phyloP scores from a whole-genome alignment of 2,113 vertebrate genomes.

The Paracanthobrama guichenoti region DNA sequence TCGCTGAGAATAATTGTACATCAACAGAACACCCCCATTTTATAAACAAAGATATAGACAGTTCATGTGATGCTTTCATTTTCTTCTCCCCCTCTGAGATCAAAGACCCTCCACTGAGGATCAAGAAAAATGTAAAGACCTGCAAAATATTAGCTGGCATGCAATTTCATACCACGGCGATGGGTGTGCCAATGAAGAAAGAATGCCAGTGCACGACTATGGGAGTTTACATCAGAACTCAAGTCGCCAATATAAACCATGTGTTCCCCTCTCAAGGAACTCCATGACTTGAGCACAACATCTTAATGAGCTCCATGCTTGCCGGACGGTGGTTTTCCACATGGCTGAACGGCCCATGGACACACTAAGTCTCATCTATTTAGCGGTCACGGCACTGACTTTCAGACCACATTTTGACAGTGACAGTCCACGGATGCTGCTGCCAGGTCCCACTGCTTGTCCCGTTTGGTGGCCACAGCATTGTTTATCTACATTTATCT shows the following conservation, averaged over 20 bases:
- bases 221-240: constrained; percentile 45
- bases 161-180: constrained; percentile 53
- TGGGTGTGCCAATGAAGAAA: constrained; percentile 40
- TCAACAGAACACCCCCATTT: constrained; percentile 56
- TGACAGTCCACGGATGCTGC: neutral
- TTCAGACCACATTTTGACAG: constrained; percentile 28
- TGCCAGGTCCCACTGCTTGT: neutral
- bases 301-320: constrained; percentile 37
- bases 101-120: constrained; percentile 64
- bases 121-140: constrained; percentile 58
- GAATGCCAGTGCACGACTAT: constrained; percentile 18
- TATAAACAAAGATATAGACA: constrained; percentile 61
- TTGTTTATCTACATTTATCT: constrained; percentile 10
- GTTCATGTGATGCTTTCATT: constrained; percentile 65
- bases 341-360: constrained; percentile 7
- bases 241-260: constrained; percentile 41
- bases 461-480: neutral
- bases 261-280: neutral
- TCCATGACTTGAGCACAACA: constrained; percentile 31
- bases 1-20: constrained; percentile 67
- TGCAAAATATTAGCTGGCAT: constrained; percentile 63
- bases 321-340: neutral
- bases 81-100: constrained; percentile 48
- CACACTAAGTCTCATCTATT: constrained; percentile 24
- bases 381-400: constrained; percentile 12